Conservation (phyloP, 2,888 invertebrate genomes). For the Drosophila borborema region DNA sequence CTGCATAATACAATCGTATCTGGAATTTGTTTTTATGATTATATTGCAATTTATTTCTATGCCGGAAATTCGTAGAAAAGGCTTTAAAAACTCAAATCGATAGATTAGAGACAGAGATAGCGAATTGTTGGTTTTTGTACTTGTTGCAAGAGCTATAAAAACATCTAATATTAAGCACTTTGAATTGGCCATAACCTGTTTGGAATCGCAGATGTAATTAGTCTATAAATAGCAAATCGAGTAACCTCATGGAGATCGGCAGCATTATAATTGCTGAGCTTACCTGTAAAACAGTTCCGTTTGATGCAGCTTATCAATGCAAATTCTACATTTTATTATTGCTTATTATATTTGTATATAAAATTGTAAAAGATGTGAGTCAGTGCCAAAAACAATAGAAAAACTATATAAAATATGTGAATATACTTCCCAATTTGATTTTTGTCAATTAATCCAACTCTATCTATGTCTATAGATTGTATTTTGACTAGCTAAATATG, state of each 20-base stretch:
- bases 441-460: neutral
- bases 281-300: slow-evolving; percentile 1
- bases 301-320: slow-evolving; percentile 10
- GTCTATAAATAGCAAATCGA: slow-evolving; percentile 41
- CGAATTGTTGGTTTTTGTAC: slow-evolving; percentile 10
- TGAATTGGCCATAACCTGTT: slow-evolving; percentile 37
- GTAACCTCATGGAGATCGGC: slow-evolving; percentile 15
- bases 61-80: slow-evolving; percentile 64
- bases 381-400: neutral
- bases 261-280: neutral
- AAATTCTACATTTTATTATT: neutral
- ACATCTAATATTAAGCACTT: slow-evolving; percentile 18
- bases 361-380: slow-evolving; percentile 10
- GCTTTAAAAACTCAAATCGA: slow-evolving; percentile 51
- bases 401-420: neutral
- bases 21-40: slow-evolving; percentile 36
- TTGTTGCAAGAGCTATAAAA: slow-evolving; percentile 20
- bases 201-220: slow-evolving; percentile 23
- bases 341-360: neutral
- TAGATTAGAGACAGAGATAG: slow-evolving; percentile 44
- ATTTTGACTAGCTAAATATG: neutral
- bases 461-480: neutral
- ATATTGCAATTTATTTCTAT: slow-evolving; percentile 33
- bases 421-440: neutral
- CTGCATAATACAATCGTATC: slow-evolving; percentile 40